Percentiles rank a stretch among this genome's conserved stretches.
phyloP scores from a whole-genome alignment of 1,140 invertebrate species.

The Pseudomyrmex gracilis region DNA sequence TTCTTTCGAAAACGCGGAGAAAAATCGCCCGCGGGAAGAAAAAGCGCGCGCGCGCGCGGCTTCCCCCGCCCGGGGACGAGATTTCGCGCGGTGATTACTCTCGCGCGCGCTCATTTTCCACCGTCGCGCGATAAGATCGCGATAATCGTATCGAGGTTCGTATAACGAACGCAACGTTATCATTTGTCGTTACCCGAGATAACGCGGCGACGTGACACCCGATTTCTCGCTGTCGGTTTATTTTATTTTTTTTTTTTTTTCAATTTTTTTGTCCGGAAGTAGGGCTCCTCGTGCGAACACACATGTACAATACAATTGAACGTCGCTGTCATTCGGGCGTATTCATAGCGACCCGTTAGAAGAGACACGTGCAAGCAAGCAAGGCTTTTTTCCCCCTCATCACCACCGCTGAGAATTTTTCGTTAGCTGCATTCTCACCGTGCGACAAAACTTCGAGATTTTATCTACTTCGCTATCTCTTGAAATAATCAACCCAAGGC shows the following conservation, averaged over 20 bases:
- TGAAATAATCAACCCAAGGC: background rate
- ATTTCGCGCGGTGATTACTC: constrained; percentile 12
- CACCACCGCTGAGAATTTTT: constrained; percentile 24
- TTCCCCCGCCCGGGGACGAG: background rate
- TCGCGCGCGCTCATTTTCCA: constrained; percentile 3
- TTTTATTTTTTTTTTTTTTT: constrained; percentile 23
- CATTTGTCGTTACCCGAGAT: constrained; percentile 45
- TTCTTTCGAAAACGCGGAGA: background rate
- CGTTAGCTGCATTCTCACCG: constrained; percentile 7
- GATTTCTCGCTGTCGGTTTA: constrained; percentile 25
- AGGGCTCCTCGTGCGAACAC: too few species aligned
- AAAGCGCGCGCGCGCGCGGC: background rate
- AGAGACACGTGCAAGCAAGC: constrained; percentile 5
- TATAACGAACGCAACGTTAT: constrained; percentile 25
- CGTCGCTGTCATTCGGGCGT: background rate
- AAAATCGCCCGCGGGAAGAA: background rate
- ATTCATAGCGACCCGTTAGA: background rate
- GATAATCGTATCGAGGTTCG: constrained; percentile 20
- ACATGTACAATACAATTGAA: too few species aligned
- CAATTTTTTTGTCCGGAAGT: constrained; percentile 19
- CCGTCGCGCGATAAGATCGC: constrained; percentile 26
- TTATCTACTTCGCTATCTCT: constrained; percentile 19
- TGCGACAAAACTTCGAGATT: background rate
- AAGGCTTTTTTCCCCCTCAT: background rate
- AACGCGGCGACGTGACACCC: constrained; percentile 25